Conservation (phyloP, 2,888 invertebrate genomes). For the Trimorus sp. region DNA sequence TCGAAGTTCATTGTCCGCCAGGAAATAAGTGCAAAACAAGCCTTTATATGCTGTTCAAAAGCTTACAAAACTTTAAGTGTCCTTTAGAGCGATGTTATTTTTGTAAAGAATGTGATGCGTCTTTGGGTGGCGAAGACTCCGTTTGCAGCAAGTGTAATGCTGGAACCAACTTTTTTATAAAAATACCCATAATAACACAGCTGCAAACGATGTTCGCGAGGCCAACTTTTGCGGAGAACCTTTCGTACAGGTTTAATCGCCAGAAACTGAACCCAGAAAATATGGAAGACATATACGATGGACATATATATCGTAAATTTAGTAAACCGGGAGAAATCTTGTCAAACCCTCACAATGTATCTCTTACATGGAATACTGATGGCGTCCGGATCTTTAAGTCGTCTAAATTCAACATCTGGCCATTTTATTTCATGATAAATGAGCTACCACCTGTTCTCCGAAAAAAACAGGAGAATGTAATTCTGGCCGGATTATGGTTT, state of each 20-base stretch:
- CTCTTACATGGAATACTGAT: constrained; percentile 15
- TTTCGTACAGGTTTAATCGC: constrained; percentile 50
- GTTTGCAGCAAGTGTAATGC: neutral
- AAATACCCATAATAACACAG: constrained; percentile 34
- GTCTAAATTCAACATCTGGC: constrained; percentile 8
- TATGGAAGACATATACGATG: constrained; percentile 20
- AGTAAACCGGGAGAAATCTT: constrained; percentile 6
- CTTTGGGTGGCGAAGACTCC: constrained; percentile 2
- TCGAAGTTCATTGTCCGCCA: neutral
- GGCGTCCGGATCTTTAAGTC: constrained; percentile 21
- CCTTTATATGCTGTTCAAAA: constrained; percentile 19
- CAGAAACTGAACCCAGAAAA: constrained; percentile 7
- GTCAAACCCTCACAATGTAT: neutral
- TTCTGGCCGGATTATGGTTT: constrained; percentile 24
- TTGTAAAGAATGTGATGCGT: neutral
- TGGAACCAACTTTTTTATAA: constrained; percentile 2
- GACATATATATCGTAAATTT: constrained; percentile 1
- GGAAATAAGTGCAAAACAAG: constrained; percentile 16
- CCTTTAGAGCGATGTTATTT: constrained; percentile 20
- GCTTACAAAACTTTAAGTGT: constrained; percentile 13
- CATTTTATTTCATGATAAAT: constrained; percentile 10
- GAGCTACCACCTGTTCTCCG: neutral
- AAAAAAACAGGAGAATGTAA: constrained; percentile 21
- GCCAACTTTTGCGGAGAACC: constrained; percentile 40
- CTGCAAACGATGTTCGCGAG: constrained; percentile 17